Conservation (phyloP, 2,797 vertebrate genomes). For the Sylvilagus floridanus region DNA sequence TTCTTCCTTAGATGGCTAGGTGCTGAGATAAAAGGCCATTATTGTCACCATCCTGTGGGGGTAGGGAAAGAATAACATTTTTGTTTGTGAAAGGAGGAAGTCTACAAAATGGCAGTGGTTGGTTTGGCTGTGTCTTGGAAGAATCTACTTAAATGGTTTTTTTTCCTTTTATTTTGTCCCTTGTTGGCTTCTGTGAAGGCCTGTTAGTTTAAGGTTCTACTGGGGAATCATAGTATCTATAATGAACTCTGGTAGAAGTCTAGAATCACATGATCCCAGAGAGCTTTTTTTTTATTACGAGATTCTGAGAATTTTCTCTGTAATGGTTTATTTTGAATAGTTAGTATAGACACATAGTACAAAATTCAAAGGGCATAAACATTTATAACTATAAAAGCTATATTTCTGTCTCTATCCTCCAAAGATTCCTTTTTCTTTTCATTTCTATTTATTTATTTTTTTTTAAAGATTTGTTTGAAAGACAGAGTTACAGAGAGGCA, state of each 20-base stretch:
- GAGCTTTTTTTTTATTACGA: constrained; percentile 24
- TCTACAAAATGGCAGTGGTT: constrained; percentile 43
- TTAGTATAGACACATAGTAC: constrained; percentile 35
- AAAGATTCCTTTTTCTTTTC: not conserved
- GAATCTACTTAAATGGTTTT: constrained; percentile 43
- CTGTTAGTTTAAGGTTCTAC: constrained; percentile 27
- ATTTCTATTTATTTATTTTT: constrained; percentile 22
- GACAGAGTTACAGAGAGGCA: too few relatives aligned
- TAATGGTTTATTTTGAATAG: constrained; percentile 61
- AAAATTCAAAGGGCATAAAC: constrained; percentile 58
- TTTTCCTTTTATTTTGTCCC: not conserved
- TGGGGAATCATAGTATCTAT: constrained; percentile 44
- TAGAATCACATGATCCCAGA: constrained; percentile 26
- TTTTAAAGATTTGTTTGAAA: too few relatives aligned
- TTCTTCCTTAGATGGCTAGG: constrained; percentile 53
- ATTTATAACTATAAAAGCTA: not conserved
- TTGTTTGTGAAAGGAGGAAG: constrained; percentile 63
- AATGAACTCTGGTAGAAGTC: constrained; percentile 39
- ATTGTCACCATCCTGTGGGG: constrained; percentile 30
- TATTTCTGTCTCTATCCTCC: not conserved
- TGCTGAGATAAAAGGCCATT: constrained; percentile 48
- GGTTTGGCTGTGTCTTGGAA: constrained; percentile 24
- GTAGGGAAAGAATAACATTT: constrained; percentile 45
- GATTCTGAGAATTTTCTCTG: constrained; percentile 48
- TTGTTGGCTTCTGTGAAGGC: constrained; percentile 40